A percentile compares a stretch with the other conserved stretches of the same genome.
Evolutionary conservation across 2,888 invertebrate species (phyloP).

Genomic region (Athrips mouffetella): DNA sequence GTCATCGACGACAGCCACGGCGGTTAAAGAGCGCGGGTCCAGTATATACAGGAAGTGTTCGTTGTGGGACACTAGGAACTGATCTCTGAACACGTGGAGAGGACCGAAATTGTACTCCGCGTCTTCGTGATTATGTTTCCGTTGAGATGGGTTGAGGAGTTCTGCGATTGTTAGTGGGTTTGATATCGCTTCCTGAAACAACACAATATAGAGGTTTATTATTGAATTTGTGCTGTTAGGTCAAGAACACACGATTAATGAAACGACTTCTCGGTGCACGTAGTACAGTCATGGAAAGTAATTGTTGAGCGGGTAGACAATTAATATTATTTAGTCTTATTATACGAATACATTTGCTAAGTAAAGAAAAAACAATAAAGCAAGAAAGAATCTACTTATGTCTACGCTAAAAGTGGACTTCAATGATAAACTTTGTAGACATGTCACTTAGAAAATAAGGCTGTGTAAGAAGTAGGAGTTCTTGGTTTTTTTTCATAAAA

Average conservation of each 20-base stretch:
- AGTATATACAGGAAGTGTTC: slow-evolving; percentile 84
- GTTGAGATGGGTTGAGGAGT: slow-evolving; percentile 81
- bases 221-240: slow-evolving; percentile 33
- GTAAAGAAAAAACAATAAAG: no score
- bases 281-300: no score
- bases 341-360: no score
- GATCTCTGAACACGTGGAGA: slow-evolving; percentile 83
- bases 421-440: no score
- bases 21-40: slow-evolving; percentile 82
- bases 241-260: neutral
- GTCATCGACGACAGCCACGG: slow-evolving; percentile 82
- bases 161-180: slow-evolving; percentile 82
- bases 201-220: slow-evolving; percentile 27
- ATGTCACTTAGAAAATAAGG: no score
- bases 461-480: no score
- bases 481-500: no score
- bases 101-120: slow-evolving; percentile 61
- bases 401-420: no score
- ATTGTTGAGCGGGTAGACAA: no score
- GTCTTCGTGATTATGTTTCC: slow-evolving; percentile 32
- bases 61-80: slow-evolving; percentile 86
- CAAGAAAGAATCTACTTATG: no score
- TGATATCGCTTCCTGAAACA: slow-evolving; percentile 59
- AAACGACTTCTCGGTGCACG: no score
- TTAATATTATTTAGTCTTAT: no score